phyloP scores from a whole-genome alignment of 2,888 invertebrate genomes.

The Eupeodes latifasciatus region DNA sequence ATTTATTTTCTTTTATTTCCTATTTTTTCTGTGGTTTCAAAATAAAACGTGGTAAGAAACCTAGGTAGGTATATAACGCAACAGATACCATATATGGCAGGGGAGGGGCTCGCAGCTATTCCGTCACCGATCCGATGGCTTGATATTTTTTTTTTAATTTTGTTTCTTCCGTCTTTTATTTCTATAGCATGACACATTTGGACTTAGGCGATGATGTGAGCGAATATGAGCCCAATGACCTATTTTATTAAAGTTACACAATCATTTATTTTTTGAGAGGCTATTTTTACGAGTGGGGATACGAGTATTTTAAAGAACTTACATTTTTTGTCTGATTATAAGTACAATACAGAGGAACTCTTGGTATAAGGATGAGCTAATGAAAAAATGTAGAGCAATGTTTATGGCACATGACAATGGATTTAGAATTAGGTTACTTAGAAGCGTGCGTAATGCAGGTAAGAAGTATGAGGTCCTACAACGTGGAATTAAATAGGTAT shows the following conservation, averaged over 20 bases:
- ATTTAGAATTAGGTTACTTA: conserved; percentile 17
- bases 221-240: conserved; percentile 54
- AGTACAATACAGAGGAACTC: not conserved
- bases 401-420: conserved; percentile 33
- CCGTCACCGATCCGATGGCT: conserved; percentile 34
- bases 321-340: not conserved
- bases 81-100: conserved; percentile 35
- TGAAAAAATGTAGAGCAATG: not conserved
- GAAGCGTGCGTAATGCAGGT: conserved; percentile 18
- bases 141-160: conserved; percentile 1
- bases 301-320: conserved; percentile 11
- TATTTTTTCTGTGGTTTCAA: conserved; percentile 18
- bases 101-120: conserved; percentile 59
- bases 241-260: conserved; percentile 47
- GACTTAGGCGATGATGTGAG: conserved; percentile 57
- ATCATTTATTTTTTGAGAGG: conserved; percentile 25
- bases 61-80: conserved; percentile 26
- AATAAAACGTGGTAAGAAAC: not conserved
- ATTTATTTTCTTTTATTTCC: conserved; percentile 44
- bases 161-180: conserved; percentile 36
- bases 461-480: not conserved
- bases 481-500: not conserved
- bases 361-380: not conserved
- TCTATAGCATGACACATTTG: conserved; percentile 62
- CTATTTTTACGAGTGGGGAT: conserved; percentile 29